Evolutionary conservation across 2,888 invertebrate species (phyloP), one percentile per base, ranked within the genome.

Genomic region (Torymus auratus): DNA sequence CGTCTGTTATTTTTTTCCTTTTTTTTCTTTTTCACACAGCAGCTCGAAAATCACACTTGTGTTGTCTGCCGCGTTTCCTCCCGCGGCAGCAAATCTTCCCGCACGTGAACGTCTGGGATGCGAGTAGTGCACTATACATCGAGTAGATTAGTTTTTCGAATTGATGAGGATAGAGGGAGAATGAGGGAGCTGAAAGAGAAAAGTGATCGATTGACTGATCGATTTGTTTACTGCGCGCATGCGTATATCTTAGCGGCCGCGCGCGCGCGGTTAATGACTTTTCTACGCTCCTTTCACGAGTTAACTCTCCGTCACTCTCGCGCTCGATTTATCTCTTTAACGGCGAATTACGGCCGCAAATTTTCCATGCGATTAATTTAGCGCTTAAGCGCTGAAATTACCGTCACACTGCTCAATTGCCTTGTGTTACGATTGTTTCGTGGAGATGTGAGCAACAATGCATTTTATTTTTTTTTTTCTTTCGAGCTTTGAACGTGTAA

Each of bases 181-280:
- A 28, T 28, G 28, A 60, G 41, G 15, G 12, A 64, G 15, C 5
- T 12, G 15, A 15, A 58, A n/a, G 13, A 67, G 56, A 17, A 56
- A 58, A 60, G 50, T n/a, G 50, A 73, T 60, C 58, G 73, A 73
- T 73, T 41, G 78, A 50, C 72, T n/a, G 78, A 72, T 78, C 61
- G 78, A 78, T 78, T 72, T 78, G 78, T 78, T 78, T 78, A 67
- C 61, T 58, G 58, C 4, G 52, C 23, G 28, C 28, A 7, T 28
- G 28, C 7, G 7, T 28, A 28, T 28, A 28, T 17, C 41, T 50
- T 50, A 15, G 61, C 5, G 12, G 11, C 12, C 52, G 71, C 13
- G 28, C 55, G 28, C 55, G 61, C 53, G 15, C 78, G 78, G 67
- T 78, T 78, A 67, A 78, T 68, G 78, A 72, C 61, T 71, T 78